Evolutionary conservation across 2,888 invertebrate species (phyloP).

Genomic region (Rotaria macrura): DNA sequence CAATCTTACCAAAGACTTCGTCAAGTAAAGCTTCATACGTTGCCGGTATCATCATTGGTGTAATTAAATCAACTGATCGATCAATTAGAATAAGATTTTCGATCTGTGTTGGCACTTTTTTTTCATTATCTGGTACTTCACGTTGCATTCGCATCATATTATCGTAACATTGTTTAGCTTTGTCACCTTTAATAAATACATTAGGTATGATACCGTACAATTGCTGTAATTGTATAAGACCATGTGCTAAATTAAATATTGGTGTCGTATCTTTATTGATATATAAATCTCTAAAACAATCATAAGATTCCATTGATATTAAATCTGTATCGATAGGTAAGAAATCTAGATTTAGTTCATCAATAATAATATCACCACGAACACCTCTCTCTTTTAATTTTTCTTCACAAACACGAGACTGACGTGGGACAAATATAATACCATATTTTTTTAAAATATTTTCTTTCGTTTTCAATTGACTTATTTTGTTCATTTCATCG

Average conservation of each 20-base stretch:
- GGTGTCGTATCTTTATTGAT: constrained; percentile 79
- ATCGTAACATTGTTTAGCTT: constrained; percentile 73
- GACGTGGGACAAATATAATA: constrained; percentile 75
- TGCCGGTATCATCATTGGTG: constrained; percentile 80
- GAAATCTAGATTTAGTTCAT: constrained; percentile 73
- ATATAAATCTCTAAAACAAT: constrained; percentile 61
- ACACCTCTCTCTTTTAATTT: constrained; percentile 71
- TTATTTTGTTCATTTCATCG: constrained; percentile 13
- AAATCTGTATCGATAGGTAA: constrained; percentile 83
- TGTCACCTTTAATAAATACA: constrained; percentile 76
- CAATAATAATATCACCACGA: constrained; percentile 60
- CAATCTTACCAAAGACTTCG: constrained; percentile 72
- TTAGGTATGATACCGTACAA: constrained; percentile 77
- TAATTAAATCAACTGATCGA: constrained; percentile 76
- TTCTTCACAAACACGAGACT: constrained; percentile 73
- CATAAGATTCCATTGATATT: constrained; percentile 68
- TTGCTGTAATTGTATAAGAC: constrained; percentile 71
- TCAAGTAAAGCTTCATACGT: constrained; percentile 96
- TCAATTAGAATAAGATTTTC: constrained; percentile 82
- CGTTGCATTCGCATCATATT: constrained; percentile 62
- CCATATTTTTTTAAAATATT: constrained; percentile 64
- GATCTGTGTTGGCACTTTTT: constrained; percentile 59
- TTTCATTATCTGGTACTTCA: constrained; percentile 55
- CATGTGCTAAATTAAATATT: constrained; percentile 74
- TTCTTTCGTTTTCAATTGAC: neutral